Percentiles rank a stretch among this genome's conserved stretches.
Evolutionary conservation across 2,797 vertebrate genomes (phyloP).

Genomic region (Todus mexicanus): DNA sequence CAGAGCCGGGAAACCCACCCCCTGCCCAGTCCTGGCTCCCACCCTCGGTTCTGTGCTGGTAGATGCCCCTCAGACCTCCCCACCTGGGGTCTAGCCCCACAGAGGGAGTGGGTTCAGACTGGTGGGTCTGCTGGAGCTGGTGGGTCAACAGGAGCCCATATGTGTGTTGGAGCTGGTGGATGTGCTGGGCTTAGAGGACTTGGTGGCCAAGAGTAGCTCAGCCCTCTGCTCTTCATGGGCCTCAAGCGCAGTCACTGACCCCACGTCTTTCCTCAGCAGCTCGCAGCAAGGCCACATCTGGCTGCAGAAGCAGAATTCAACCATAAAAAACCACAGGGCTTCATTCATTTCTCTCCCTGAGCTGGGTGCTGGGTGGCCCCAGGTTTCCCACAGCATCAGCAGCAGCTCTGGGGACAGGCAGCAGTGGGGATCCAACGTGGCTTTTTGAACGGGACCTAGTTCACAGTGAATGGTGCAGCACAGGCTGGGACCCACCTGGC

Average conservation of each 20-base stretch:
- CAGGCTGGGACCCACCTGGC: neutral
- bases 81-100: rapidly evolving
- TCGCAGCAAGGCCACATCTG: neutral
- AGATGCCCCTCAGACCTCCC: neutral
- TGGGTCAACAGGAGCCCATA: neutral
- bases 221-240: neutral
- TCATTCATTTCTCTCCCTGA: neutral
- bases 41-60: rapidly evolving
- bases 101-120: neutral
- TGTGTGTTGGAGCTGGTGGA: neutral
- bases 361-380: neutral
- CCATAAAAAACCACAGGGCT: neutral
- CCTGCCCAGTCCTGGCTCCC: neutral
- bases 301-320: neutral
- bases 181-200: neutral
- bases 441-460: neutral
- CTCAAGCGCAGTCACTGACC: neutral
- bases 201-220: neutral
- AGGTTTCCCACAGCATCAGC: neutral
- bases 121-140: neutral
- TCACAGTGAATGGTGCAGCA: neutral
- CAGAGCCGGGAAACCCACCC: neutral
- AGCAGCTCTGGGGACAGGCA: neutral
- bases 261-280: neutral
- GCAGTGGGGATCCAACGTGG: rapidly evolving